A percentile compares a stretch with the other conserved stretches of the same genome.
Evolutionary conservation across 2,113 vertebrate species (phyloP).

Genomic region (Nesogale talazaci): DNA sequence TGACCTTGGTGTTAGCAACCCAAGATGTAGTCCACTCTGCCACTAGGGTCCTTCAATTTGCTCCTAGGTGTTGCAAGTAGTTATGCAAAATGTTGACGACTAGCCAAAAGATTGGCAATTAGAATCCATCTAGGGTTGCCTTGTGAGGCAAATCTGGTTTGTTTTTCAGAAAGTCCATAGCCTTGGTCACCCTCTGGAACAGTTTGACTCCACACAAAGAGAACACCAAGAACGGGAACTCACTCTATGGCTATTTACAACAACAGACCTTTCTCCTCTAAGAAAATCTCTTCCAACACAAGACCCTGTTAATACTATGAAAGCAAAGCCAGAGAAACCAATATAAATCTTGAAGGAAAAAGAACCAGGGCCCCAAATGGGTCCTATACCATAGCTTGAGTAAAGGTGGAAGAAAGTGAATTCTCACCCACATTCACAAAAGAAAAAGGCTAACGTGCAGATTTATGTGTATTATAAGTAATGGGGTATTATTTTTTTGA

Average conservation of each 20-base stretch:
- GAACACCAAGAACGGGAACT: background rate
- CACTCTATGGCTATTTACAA: background rate
- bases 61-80: background rate
- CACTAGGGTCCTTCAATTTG: no score
- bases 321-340: constrained; percentile 26
- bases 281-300: constrained; percentile 57
- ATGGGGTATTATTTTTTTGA: background rate
- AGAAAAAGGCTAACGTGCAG: background rate
- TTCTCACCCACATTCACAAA: constrained; percentile 12
- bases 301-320: constrained; percentile 34
- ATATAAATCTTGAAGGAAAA: constrained; percentile 42
- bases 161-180: background rate
- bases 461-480: constrained; percentile 13
- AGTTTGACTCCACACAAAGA: background rate
- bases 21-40: no score
- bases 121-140: background rate
- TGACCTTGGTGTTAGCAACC: no score
- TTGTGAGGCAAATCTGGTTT: background rate
- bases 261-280: background rate
- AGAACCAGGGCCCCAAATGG: constrained; percentile 45
- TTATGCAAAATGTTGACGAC: background rate
- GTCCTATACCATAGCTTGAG: constrained; percentile 26
- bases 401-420: constrained; percentile 48
- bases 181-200: background rate
- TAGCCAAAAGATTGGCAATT: background rate